These are phyloP conservation scores for Zele albiditarsus DNA, from an alignment of 2,888 invertebrate species.

Conservation along the genomic window DNA sequence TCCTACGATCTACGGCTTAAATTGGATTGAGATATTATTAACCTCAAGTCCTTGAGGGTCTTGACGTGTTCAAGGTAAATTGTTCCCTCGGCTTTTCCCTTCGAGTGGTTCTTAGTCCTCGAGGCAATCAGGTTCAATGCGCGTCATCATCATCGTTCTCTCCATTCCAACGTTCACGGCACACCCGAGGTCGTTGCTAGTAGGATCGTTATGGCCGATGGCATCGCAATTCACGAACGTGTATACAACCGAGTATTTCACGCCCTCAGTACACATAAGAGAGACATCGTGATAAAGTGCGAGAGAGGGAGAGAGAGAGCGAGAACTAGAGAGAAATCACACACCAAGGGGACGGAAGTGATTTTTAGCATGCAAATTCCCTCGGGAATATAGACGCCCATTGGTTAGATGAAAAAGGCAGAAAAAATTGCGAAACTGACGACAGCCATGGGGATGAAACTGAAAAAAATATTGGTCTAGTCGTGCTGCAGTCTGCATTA, in stretches of 20 bases:
- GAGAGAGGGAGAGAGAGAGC: not conserved
- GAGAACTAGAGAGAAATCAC: not conserved
- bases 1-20: not conserved
- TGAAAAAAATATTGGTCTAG: constrained; percentile 17
- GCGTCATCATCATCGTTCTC: constrained; percentile 57
- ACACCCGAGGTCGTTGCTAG: constrained; percentile 19
- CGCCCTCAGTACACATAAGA: constrained; percentile 16
- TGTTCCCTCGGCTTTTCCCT: constrained; percentile 14
- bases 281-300: not conserved
- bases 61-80: constrained; percentile 1
- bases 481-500: not conserved
- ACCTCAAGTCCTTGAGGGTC: constrained; percentile 11
- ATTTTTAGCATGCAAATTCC: constrained; percentile 59
- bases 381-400: constrained; percentile 34
- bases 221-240: constrained; percentile 18
- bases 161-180: constrained; percentile 34
- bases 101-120: constrained; percentile 10
- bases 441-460: constrained; percentile 28
- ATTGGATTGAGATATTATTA: constrained; percentile 11
- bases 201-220: constrained; percentile 22
- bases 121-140: constrained; percentile 59
- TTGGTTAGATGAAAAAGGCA: constrained; percentile 29
- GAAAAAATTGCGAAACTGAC: constrained; percentile 16
- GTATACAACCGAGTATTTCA: not conserved
- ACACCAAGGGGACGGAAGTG: constrained; percentile 53